Conservation (phyloP, 2,888 invertebrate species). For the Pyrgus malvae region DNA sequence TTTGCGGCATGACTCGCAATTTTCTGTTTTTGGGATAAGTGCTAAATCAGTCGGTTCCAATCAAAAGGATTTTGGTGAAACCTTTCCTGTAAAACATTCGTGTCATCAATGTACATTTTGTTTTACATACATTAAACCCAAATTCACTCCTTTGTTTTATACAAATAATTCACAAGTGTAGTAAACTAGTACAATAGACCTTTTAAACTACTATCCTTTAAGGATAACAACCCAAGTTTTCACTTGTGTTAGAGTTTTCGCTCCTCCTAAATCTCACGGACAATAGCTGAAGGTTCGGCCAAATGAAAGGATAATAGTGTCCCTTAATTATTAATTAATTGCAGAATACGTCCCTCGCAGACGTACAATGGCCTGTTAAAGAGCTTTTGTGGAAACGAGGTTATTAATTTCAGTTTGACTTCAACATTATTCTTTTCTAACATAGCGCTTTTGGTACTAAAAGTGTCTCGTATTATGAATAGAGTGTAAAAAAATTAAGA, state of each 20-base stretch:
- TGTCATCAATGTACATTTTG: too few species aligned
- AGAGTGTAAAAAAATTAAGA: too few species aligned
- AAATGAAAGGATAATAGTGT: conserved; percentile 47
- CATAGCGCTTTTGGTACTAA: neutral
- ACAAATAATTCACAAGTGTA: neutral
- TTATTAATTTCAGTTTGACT: conserved; percentile 18
- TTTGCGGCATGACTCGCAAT: conserved; percentile 1
- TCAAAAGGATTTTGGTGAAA: conserved; percentile 1
- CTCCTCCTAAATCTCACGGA: conserved; percentile 10
- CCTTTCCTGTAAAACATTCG: neutral
- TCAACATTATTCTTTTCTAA: conserved; percentile 36
- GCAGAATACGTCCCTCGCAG: conserved; percentile 50
- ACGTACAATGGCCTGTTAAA: conserved; percentile 42
- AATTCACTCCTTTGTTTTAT: too few species aligned
- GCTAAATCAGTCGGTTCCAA: neutral
- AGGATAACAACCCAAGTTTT: conserved; percentile 5
- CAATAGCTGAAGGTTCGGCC: conserved; percentile 9
- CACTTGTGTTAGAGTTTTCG: too few species aligned
- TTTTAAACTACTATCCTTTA: neutral
- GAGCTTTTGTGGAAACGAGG: conserved; percentile 37
- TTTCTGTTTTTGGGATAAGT: neutral
- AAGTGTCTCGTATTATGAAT: too few species aligned
- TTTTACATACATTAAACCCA: too few species aligned
- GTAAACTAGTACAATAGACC: neutral
- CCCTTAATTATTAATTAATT: conserved; percentile 61